phyloP scores from a whole-genome alignment of 2,113 vertebrate genomes.

The Clarias gariepinus region DNA sequence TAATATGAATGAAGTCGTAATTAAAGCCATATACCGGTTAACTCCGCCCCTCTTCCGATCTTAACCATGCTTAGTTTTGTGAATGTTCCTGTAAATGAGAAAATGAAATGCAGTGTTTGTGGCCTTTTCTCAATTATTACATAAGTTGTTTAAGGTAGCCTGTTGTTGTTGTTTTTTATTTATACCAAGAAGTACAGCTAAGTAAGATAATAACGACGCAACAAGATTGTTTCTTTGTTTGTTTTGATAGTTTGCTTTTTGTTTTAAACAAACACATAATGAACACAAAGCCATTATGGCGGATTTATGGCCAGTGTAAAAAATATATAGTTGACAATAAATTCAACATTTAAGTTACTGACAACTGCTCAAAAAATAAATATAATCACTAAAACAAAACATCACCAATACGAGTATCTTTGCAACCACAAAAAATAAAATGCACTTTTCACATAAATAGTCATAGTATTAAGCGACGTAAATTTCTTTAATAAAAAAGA shows the following conservation, averaged over 20 bases:
- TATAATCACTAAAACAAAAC: background rate
- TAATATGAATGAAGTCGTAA: conserved; percentile 12
- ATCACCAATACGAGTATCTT: background rate
- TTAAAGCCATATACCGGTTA: background rate
- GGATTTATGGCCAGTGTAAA: background rate
- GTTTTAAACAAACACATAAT: too few species aligned
- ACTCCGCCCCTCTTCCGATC: conserved; percentile 8
- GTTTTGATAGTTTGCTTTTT: background rate
- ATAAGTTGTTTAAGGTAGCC: background rate
- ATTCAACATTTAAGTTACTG: background rate
- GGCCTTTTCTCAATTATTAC: background rate
- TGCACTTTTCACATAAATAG: background rate
- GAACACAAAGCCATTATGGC: background rate
- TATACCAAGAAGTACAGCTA: background rate
- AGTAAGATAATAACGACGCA: background rate
- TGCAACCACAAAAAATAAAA: background rate
- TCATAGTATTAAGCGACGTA: background rate
- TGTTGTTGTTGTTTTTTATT: background rate
- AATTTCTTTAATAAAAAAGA: background rate
- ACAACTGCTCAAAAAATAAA: background rate
- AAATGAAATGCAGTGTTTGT: conserved; percentile 1
- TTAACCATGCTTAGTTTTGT: background rate
- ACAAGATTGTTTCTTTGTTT: background rate
- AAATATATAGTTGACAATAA: background rate
- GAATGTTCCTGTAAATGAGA: conserved; percentile 1